Conservation (phyloP, 1,140 invertebrate species). For the Lutraria rhynchaena region DNA sequence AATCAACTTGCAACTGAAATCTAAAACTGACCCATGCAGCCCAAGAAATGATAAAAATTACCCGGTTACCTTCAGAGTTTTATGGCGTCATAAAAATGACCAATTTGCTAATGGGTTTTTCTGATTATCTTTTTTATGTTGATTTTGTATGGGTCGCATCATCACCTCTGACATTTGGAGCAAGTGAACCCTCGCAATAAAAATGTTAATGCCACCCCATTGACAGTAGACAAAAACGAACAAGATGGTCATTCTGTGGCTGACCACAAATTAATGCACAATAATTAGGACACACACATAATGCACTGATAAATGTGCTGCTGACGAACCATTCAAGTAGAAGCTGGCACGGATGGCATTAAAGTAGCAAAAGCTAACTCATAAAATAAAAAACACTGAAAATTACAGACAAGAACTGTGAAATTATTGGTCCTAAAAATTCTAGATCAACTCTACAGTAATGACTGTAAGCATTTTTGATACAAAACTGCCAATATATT, state of each 20-base stretch:
- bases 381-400: no score
- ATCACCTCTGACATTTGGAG: background rate
- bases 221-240: background rate
- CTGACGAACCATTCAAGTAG: no score
- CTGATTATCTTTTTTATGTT: slow-evolving; percentile 6
- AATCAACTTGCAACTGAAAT: background rate
- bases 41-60: slow-evolving; percentile 5
- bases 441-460: no score
- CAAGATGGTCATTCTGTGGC: background rate
- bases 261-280: background rate
- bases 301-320: no score
- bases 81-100: slow-evolving; percentile 26
- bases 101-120: slow-evolving; percentile 37
- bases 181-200: background rate
- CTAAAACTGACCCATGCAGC: no score
- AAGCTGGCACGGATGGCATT: no score
- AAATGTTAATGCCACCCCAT: background rate
- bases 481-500: no score
- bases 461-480: no score
- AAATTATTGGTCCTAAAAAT: no score
- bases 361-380: no score
- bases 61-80: background rate
- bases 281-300: no score
- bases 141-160: background rate
- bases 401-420: no score